Evolutionary conservation across 2,888 invertebrate species (phyloP).

Genomic region (Stratiomys singularior): DNA sequence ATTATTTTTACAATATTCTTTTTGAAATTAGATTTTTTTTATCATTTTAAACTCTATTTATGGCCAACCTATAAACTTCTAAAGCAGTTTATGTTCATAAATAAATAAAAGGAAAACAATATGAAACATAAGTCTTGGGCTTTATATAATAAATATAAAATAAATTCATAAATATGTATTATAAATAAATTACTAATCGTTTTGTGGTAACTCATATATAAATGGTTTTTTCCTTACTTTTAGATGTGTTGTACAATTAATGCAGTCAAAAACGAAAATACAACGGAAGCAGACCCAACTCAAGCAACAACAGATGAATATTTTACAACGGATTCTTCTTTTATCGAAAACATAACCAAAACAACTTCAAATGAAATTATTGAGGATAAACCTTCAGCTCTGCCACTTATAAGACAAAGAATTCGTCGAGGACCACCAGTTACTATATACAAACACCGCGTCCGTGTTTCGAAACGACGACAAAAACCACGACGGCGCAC

Average conservation of each 20-base stretch:
- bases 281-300: neutral
- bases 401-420: slow-evolving; percentile 53
- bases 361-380: neutral
- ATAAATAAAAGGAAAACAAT: no score
- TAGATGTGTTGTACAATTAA: neutral
- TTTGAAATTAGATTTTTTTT: no score
- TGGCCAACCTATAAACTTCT: no score
- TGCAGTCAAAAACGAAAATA: slow-evolving; percentile 6
- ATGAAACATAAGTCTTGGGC: no score
- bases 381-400: slow-evolving; percentile 29
- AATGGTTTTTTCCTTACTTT: neutral
- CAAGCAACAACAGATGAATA: neutral
- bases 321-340: slow-evolving; percentile 38
- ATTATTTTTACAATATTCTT: no score
- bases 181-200: no score
- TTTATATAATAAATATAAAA: no score
- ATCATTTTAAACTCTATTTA: no score
- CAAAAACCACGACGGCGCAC: slow-evolving; percentile 57
- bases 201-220: no score
- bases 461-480: slow-evolving; percentile 55
- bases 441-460: slow-evolving; percentile 55
- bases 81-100: no score
- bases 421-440: slow-evolving; percentile 61
- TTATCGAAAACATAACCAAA: slow-evolving; percentile 57
- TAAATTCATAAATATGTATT: no score